A percentile compares a stretch with the other conserved stretches of the same genome.
phyloP scores from a whole-genome alignment of 1,140 invertebrate species.

The Tetramorium alpestre region DNA sequence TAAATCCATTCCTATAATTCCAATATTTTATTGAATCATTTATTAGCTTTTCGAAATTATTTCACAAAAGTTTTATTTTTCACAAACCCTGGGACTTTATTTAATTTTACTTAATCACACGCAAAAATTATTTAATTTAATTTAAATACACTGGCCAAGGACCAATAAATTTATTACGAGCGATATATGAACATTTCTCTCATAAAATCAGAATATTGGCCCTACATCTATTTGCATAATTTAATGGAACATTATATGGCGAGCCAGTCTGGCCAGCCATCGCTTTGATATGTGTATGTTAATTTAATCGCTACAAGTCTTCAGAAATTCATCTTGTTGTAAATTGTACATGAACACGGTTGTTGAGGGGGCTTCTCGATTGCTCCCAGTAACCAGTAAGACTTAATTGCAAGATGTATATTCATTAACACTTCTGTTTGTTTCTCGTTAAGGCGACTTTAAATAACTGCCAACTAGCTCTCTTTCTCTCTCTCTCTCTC shows the following conservation, averaged over 20 bases:
- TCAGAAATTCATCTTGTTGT: constrained; percentile 33
- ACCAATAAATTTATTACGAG: neutral
- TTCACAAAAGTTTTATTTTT: neutral
- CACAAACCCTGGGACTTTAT: no score
- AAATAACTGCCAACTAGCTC: constrained; percentile 8
- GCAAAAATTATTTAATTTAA: neutral
- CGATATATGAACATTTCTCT: neutral
- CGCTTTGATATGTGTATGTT: neutral
- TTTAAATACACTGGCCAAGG: neutral
- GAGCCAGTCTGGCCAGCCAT: neutral
- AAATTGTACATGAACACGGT: constrained; percentile 24
- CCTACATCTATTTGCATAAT: neutral
- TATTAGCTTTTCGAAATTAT: neutral
- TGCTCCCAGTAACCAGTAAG: neutral
- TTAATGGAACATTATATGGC: neutral
- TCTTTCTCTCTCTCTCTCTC: neutral
- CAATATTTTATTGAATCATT: neutral
- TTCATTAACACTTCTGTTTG: constrained; percentile 47
- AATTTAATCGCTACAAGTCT: constrained; percentile 13
- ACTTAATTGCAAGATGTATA: constrained; percentile 58
- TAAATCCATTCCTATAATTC: constrained; percentile 11
- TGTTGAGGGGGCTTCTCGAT: neutral
- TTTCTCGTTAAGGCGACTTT: constrained; percentile 20
- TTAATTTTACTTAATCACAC: neutral
- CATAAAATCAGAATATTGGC: neutral